phyloP scores from a whole-genome alignment of 2,888 invertebrate species.

The Chrysina gloriosa region DNA sequence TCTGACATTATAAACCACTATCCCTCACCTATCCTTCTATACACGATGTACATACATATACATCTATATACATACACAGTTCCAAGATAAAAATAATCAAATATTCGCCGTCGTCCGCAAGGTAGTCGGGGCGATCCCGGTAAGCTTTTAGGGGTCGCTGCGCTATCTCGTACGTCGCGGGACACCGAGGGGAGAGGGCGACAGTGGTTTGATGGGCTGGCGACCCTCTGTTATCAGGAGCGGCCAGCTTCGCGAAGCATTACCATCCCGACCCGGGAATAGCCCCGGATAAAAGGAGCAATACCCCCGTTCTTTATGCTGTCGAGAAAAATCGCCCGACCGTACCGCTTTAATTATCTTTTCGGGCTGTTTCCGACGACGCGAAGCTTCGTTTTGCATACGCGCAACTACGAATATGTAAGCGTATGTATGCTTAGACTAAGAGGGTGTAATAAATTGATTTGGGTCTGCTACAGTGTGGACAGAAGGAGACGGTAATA shows the following conservation, averaged over 20 bases:
- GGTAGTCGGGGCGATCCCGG: slow-evolving; percentile 56
- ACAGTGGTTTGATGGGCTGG: slow-evolving; percentile 56
- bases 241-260: slow-evolving; percentile 65
- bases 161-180: slow-evolving; percentile 35
- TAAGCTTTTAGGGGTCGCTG: slow-evolving; percentile 51
- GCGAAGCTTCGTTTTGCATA: slow-evolving; percentile 1
- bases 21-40: no score
- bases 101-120: slow-evolving; percentile 56
- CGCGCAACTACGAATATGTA: background rate
- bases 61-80: slow-evolving; percentile 10
- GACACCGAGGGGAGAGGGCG: slow-evolving; percentile 46
- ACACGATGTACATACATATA: no score
- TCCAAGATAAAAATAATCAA: slow-evolving; percentile 51
- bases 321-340: slow-evolving; percentile 52
- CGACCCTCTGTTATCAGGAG: slow-evolving; percentile 66
- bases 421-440: no score
- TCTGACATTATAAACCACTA: no score
- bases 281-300: slow-evolving; percentile 59
- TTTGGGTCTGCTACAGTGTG: no score
- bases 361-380: slow-evolving; percentile 25
- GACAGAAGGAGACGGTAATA: no score
- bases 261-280: slow-evolving; percentile 64
- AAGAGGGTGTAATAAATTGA: no score
- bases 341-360: slow-evolving; percentile 53
- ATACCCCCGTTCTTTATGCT: slow-evolving; percentile 54